phyloP scores from a whole-genome alignment of 2,888 invertebrate genomes.

The Nudaria mundana region DNA sequence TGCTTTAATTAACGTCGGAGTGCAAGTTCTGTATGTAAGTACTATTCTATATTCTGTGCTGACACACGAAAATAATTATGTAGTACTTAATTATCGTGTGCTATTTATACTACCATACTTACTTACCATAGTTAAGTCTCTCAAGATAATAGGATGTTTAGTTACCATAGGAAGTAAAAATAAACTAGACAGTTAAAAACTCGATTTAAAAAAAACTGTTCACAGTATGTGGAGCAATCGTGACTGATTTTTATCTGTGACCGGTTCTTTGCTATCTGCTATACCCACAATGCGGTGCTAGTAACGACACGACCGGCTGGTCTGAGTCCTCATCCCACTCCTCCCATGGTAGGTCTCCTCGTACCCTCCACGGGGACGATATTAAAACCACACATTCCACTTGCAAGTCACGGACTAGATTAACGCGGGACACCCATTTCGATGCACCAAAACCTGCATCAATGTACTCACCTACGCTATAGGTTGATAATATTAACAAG shows the following conservation, averaged over 20 bases:
- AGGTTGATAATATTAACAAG: conserved; percentile 8
- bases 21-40: no score
- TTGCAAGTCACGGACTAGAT: conserved; percentile 79
- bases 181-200: no score
- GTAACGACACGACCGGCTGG: conserved; percentile 41
- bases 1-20: no score
- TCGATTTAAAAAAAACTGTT: no score
- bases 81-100: no score
- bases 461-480: conserved; percentile 19
- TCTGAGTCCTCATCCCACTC: conserved; percentile 7
- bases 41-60: no score
- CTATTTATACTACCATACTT: no score
- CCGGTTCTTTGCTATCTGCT: conserved; percentile 33
- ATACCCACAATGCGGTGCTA: conserved; percentile 60
- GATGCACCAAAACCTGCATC: conserved; percentile 50
- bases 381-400: conserved; percentile 73
- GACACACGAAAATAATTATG: no score
- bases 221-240: no score
- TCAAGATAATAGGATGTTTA: no score
- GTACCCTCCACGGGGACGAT: conserved; percentile 39
- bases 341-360: conserved; percentile 7
- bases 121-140: no score
- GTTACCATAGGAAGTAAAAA: background rate
- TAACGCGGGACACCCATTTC: conserved; percentile 62
- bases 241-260: conserved; percentile 18